Evolutionary conservation across 2,113 vertebrate species (phyloP), one percentile per base, ranked within the genome.

Genomic region (Pelusios castaneus): DNA sequence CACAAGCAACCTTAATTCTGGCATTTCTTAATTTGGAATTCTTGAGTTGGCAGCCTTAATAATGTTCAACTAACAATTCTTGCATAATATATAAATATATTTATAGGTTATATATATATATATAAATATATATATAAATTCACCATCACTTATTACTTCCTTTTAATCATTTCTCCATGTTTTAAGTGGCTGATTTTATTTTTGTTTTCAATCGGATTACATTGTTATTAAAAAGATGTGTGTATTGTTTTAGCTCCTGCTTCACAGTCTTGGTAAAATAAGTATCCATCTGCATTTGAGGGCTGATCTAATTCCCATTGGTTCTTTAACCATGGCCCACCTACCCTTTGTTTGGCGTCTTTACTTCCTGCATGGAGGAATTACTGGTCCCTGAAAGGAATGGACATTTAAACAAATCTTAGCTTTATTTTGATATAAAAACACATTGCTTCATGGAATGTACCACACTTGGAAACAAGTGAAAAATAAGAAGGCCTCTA

Each of bases 301-400:
- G 92, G 82, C 85, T 91, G 83, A 27, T 95, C 90, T 90, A 95
- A 94, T 92, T 83, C 58, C 85, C 91, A 70, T 17, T 76, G 76
- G 43, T 88, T 89, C 75, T 91, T 76, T 7, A 10, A 67, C 79
- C 95, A 95, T 95, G 90, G 91, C 92, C 92, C 56, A 90, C 91
- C 67, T 54, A 87, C 81, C 75, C 86, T 41, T 85, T 93, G 52
- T 93, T 90, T 92, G 55, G 60, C 87, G 90, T 92, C 60, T 63
- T 91, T 85, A 79, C 82, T 87, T 84, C 56, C 56, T 89, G 90
- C 92, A 84, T 1, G 17, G 89, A 63, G 80, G 25, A 16, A 89
- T 70, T 38, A 70, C 19, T 70, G 38, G 63, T 38, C 17, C 63
- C n/a, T 70, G 8, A 6, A 94, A 88, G 56, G 91, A 84, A 89